Evolutionary conservation across 2,113 vertebrate genomes (phyloP).

Genomic region (Engystomops pustulosus): DNA sequence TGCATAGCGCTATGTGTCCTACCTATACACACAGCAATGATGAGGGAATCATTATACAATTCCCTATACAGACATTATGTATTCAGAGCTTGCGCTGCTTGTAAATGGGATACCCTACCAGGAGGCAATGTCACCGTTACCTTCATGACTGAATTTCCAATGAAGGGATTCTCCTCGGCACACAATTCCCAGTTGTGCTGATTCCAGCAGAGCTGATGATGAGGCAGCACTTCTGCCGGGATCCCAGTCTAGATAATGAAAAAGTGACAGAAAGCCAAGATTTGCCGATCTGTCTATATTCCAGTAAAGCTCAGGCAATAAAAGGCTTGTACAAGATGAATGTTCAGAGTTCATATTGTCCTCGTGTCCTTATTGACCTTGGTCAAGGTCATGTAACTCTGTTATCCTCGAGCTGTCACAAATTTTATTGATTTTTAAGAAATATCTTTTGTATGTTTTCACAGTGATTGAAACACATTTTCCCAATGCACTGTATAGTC

Average conservation of each 20-base stretch:
- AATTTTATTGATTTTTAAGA: background rate
- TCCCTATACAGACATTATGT: background rate
- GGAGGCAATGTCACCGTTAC: background rate
- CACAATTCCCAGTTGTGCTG: conserved; percentile 25
- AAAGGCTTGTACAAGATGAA: background rate
- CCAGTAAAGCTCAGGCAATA: background rate
- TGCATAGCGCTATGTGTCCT: too few species aligned
- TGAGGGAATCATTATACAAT: too few species aligned
- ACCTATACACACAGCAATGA: too few species aligned
- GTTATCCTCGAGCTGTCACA: background rate
- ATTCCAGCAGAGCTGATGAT: conserved; percentile 1
- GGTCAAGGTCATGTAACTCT: background rate
- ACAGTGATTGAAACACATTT: background rate
- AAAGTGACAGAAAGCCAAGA: conserved; percentile 11
- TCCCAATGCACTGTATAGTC: background rate
- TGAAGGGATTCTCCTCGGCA: conserved; percentile 18
- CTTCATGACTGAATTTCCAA: conserved; percentile 35
- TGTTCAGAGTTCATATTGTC: background rate
- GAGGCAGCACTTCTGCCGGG: conserved; percentile 32
- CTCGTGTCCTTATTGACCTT: background rate
- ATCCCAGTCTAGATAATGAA: conserved; percentile 24
- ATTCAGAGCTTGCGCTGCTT: background rate
- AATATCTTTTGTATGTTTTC: background rate
- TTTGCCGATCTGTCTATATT: conserved; percentile 12
- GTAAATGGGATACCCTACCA: background rate